Base-by-base conservation (phyloP, 2,113 vertebrate species). In the Piaya cayana region DNA sequence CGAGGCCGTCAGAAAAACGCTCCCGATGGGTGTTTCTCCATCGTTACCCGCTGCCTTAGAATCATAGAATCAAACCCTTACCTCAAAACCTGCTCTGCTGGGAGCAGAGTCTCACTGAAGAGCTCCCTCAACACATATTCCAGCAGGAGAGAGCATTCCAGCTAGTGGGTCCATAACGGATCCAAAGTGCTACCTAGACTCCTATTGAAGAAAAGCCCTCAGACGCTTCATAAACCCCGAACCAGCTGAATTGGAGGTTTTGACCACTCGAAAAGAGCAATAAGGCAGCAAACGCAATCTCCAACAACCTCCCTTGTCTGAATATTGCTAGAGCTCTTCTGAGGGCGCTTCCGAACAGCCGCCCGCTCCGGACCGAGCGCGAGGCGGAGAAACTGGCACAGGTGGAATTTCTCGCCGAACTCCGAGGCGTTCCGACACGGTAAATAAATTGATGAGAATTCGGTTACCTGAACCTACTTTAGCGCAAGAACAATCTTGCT, bases 211-310 rank as follows among this genome's bases (percentile, higher is more conserved):
- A 71, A 23, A 74, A 25, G 8, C 84, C 49, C 78, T 49, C 83
- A 27, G 11, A 53, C 5, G 20, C 75, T 58, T 23, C 32, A 14
- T 2, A 30, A 70, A 56, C 12, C 63, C 68, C 88, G 71, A 55
- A 47, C 45, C 78, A 32, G 2, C 43, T 3, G 32, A 18, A 42
- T 37, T 0, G 11, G 82, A 90, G 87, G 82, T 32, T 90, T 42
- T 29, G 87, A 91, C n/a, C n/a, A 15, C 34, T 16, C 68, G 60
- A 78, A 79, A 65, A 12, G 62, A 89, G 74, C 69, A 90, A 37
- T 74, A 85, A 95, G 90, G 94, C 95, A 96, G 96, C 85, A 90
- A 96, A 91, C 91, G 94, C 90, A 84, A 95, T n/a, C 93, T 92
- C 89, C 84, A 72, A 3, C 0, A 17, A 53, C 45, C 45, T 49